Evolutionary conservation across 2,888 invertebrate species (phyloP), one percentile per base, ranked within the genome.

Genomic region (Xestia sexstrigata): DNA sequence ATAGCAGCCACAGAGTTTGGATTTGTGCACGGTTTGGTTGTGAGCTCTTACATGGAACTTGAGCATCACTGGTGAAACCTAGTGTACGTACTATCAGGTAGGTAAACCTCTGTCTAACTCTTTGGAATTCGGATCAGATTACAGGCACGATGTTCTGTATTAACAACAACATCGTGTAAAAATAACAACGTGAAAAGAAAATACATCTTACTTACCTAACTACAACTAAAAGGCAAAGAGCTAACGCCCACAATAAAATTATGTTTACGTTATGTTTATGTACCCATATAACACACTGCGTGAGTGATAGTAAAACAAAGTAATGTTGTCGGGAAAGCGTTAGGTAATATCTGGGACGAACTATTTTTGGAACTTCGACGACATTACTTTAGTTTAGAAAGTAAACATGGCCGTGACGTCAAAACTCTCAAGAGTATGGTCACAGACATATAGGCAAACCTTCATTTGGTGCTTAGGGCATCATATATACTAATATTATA

Each of bases 241-340:
- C n/a, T 39, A 23, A 74, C 45, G 15, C 52, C 20, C 35, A n/a
- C 35, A 79, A n/a, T 66, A 62, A 73, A 67, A 79, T 55, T 62
- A 60, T 62, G 47, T 70, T 52, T 15, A 79, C n/a, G 26, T 76
- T 49, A 62, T 49, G 39, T 76, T 79, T 70, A 52, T 26, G n/a
- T 75, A 35, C n/a, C 8, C 47, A 55, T 68, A 42, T 68, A 42
- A 47, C 7, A 62, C 0, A 49, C 23, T 60, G 26, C 17, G 47
- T 47, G 30, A 82, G 70, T 62, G 82, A 62, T 70, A 77, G 23
- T 81, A 77, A 82, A 82, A 78, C 68, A 69, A 83, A 81, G 58
- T 71, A 58, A 78, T 63, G 55, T 49, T 68, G 58, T 42, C 35
- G 20, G 15, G 23, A 23, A 65, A 66, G 17, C 52, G 49, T 77